Base-by-base conservation (phyloP, 2,888 invertebrate species). In the Drosophila nigricruria region DNA sequence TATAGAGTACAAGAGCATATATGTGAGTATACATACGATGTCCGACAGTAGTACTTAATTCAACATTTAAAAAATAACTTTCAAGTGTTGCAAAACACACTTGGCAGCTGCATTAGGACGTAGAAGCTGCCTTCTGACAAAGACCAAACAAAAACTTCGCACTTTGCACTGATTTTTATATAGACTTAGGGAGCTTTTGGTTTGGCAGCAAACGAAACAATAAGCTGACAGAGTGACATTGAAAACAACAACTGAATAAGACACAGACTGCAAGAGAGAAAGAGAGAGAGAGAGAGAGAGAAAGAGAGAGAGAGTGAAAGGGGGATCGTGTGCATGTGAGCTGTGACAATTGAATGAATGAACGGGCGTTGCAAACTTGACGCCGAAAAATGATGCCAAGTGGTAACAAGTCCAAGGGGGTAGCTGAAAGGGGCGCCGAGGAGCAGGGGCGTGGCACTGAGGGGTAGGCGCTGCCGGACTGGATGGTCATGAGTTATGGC, bases 361-460 rank as follows among this genome's bases (percentile, higher is more conserved):
- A 69, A 79, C 62, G 71, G 62, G 49, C 70, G 70, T 76, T 76
- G 81, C 70, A 80, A 76, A 75, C 73, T 78, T 80, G 80, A 80
- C 81, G 81, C 80, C 80, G 70, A 78, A 80, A 81, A 81, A 76
- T 81, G 79, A 80, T 68, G 80, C 80, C 80, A 81, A 77, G 75
- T 72, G 78, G 62, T 42, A 64, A 58, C 62, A 66, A 56, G 47
- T 34, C 32, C 52, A 34, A 23, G 8, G 34, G 52, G 52, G 36
- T 6, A n/a, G 25, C 23, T 36, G 23, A 4, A 23, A 5, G 16
- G 36, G 10, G 47, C 32, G 25, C 8, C 34, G 14, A 30, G 5
- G 9, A 12, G 10, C 12, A 42, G 23, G 18, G n/a, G 40, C 30
- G 23, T 30, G 16, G 12, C 9, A 12, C 23, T 40, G 14, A 30